Base-by-base conservation (phyloP, 2,797 vertebrate species). In the Falco cherrug region DNA sequence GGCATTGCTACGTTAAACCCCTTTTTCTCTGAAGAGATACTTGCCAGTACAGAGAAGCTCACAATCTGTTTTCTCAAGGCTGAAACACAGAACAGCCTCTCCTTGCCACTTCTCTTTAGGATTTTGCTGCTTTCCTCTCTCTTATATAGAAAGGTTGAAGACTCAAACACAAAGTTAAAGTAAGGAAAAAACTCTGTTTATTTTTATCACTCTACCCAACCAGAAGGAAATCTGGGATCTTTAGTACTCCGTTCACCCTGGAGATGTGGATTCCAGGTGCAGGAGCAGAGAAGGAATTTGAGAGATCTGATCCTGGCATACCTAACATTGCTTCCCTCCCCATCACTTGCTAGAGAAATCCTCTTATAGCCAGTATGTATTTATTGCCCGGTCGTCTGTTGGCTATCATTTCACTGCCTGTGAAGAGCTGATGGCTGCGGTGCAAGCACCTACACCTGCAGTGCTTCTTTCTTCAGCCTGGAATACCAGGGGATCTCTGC, bases 291-390 rank as follows among this genome's bases (percentile, higher is more conserved):
- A 63, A 61, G 39, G 33, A n/a, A 0, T 80, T 64, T n/a, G 39
- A 25, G 45, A 70, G 39, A 45, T 43, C 17, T 43, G 47, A 78
- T 75, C 18, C 37, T 68, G 50, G 41, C 39, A 29, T 31, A n/a
- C 17, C 10, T 54, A 63, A 9, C 4, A 5, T 13, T 64, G 41
- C 25, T 93, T 89, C 73, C 25, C 41, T 28, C 17, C 7, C 45
- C 43, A 35, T 11, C 16, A 14, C 41, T 74, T 81, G 19, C 43
- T 78, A 71, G 53, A 39, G 37, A 11, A 65, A 73, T n/a, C 33
- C 20, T 73, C 4, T 0, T 13, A 2, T 0, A 15, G 17, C 6
- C 67, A 21, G 11, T 6, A 1, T 1, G 11, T 45, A 17, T 47
- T 88, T 26, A 29, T 15, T 33, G 22, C 8, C 15, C 2, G 1